Conservation (phyloP, 2,797 vertebrate species). For the Chloroceryle amazona region DNA sequence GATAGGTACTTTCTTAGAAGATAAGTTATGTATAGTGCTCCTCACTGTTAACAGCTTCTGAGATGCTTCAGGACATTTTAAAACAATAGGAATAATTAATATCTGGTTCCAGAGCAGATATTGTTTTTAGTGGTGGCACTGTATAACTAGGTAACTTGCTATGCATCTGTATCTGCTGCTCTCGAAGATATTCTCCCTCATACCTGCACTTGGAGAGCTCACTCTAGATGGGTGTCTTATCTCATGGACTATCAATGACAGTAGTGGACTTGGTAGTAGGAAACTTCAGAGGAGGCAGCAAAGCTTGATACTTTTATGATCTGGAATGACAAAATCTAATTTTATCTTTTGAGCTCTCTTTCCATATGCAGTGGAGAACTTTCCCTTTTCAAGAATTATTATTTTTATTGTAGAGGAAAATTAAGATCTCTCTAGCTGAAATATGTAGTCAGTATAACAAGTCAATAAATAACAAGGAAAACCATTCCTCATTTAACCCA, state of each 20-base stretch:
- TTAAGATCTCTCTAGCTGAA: background rate
- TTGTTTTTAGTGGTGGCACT: background rate
- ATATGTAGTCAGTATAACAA: background rate
- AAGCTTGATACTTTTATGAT: background rate
- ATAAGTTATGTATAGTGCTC: background rate
- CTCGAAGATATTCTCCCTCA: background rate
- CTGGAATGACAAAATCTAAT: background rate
- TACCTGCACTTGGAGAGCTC: background rate
- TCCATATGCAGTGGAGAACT: background rate
- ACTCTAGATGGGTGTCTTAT: fast-evolving
- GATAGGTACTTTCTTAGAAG: background rate
- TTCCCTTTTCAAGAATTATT: background rate
- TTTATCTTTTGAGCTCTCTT: background rate
- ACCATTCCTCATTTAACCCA: background rate
- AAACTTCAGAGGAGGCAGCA: background rate
- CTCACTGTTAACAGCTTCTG: background rate
- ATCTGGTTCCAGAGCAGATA: background rate
- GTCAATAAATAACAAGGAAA: slow-evolving; percentile 13
- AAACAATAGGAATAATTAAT: background rate
- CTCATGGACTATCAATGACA: background rate
- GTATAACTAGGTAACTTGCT: background rate
- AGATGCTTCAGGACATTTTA: background rate
- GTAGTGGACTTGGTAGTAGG: background rate
- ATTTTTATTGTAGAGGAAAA: background rate
- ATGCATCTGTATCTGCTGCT: background rate